Evolutionary conservation across 1,140 invertebrate genomes (phyloP).

Genomic region (Proales similis): DNA sequence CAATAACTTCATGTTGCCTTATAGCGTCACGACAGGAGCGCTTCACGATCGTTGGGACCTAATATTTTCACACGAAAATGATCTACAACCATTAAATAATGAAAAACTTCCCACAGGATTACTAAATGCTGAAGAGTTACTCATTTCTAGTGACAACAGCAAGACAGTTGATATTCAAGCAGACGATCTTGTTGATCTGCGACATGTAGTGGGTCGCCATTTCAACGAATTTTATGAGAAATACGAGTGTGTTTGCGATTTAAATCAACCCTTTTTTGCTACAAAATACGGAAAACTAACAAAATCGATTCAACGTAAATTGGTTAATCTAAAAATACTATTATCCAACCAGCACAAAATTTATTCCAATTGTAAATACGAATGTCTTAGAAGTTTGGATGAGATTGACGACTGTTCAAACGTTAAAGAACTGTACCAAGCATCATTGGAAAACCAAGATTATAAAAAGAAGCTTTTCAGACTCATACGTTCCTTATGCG

Average conservation of each 20-base stretch:
- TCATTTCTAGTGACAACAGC: no score
- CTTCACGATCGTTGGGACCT: no score
- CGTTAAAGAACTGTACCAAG: neutral
- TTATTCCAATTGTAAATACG: neutral
- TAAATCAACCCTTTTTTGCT: conserved; percentile 1
- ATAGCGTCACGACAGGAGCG: no score
- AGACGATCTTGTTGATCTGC: conserved; percentile 28
- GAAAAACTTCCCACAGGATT: no score
- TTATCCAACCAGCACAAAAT: neutral
- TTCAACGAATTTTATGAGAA: conserved; percentile 15
- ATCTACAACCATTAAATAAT: no score
- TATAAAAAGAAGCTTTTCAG: conserved; percentile 31
- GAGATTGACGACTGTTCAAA: neutral
- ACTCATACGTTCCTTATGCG: neutral
- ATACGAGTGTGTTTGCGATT: conserved; percentile 25
- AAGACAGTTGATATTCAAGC: no score
- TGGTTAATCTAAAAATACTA: conserved; percentile 13
- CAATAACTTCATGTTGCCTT: no score
- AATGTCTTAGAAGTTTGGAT: neutral
- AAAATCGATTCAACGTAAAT: conserved; percentile 33
- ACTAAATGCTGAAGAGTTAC: no score
- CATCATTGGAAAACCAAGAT: conserved; percentile 18
- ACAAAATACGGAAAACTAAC: conserved; percentile 21
- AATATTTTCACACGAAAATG: no score
- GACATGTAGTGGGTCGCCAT: neutral